phyloP scores from a whole-genome alignment of 1,140 invertebrate genomes.

The Bombus soroeensis region DNA sequence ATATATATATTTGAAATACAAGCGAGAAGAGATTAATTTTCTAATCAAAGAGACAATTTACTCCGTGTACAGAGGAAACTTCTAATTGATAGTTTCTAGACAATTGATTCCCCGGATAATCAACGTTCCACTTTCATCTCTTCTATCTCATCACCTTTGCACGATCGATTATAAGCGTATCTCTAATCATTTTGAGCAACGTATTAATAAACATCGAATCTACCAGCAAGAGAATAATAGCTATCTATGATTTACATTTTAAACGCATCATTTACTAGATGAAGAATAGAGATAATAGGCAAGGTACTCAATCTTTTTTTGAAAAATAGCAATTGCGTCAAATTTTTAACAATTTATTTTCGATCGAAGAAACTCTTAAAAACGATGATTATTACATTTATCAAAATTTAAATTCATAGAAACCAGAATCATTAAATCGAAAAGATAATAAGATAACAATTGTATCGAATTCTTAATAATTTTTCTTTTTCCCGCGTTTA shows the following conservation, averaged over 20 bases:
- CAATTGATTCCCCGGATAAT: neutral
- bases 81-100: neutral
- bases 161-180: neutral
- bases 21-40: neutral
- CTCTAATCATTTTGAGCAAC: neutral
- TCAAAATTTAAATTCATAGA: no score
- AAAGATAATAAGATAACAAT: no score
- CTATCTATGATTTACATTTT: conserved; percentile 5
- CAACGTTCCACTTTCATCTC: neutral
- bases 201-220: neutral
- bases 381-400: no score
- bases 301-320: neutral
- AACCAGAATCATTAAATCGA: no score
- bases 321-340: neutral
- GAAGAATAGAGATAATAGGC: neutral
- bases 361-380: no score
- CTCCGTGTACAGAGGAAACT: neutral
- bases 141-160: neutral
- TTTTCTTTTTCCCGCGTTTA: no score
- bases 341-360: neutral
- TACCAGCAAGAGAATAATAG: neutral
- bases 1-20: neutral
- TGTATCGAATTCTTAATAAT: no score
- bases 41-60: neutral
- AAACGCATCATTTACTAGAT: neutral